Percentiles rank a stretch among this genome's conserved stretches.
Conservation (phyloP, 2,797 vertebrate genomes). For the Sarcoramphus papa region DNA sequence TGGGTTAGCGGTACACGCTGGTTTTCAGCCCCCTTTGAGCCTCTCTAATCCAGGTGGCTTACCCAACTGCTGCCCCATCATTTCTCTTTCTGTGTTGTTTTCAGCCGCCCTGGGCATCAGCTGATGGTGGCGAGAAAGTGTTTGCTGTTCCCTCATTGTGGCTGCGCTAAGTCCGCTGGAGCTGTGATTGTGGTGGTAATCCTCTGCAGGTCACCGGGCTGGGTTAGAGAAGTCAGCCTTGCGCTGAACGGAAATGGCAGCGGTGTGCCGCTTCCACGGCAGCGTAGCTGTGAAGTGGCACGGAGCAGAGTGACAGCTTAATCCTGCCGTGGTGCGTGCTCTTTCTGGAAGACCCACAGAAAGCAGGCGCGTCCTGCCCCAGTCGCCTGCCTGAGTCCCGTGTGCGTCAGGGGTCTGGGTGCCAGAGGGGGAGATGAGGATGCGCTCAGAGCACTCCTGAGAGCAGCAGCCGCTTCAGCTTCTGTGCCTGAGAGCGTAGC, state of each 20-base stretch:
- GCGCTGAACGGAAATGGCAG: neutral
- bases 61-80: conserved; percentile 18
- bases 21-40: neutral
- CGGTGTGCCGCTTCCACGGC: accelerated
- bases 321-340: neutral
- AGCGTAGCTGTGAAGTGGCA: neutral
- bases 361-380: neutral
- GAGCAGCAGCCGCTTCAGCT: neutral
- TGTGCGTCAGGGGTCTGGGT: neutral
- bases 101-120: neutral
- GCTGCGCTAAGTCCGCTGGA: neutral
- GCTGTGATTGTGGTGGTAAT: conserved; percentile 32
- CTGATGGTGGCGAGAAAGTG: neutral
- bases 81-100: conserved; percentile 22
- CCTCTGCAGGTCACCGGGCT: neutral
- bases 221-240: neutral
- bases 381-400: accelerated
- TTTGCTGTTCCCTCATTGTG: conserved; percentile 18
- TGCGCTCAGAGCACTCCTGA: accelerated
- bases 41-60: neutral
- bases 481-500: neutral
- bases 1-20: neutral
- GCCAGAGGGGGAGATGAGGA: no score
- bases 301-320: neutral
- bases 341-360: neutral